Conservation (phyloP, 1,140 invertebrate genomes). For the Charaxes varanes region DNA sequence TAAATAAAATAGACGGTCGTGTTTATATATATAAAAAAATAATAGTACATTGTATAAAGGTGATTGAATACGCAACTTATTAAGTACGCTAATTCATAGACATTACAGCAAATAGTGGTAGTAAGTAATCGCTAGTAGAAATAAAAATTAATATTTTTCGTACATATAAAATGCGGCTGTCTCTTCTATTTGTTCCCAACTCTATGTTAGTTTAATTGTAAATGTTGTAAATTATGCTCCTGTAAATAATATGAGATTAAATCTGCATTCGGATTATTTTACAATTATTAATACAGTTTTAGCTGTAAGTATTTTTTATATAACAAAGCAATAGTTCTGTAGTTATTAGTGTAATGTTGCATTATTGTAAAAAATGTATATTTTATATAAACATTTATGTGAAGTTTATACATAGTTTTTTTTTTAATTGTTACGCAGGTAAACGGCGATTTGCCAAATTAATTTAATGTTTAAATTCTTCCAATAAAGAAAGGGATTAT, state of each 20-base stretch:
- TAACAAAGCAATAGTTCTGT: constrained; percentile 41
- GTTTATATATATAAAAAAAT: too few relatives aligned
- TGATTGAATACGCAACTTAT: too few relatives aligned
- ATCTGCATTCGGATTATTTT: constrained; percentile 52
- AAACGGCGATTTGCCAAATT: constrained; percentile 69
- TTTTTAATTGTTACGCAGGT: constrained; percentile 59
- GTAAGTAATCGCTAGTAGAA: too few relatives aligned
- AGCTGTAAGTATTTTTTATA: constrained; percentile 50
- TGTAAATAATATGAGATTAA: constrained; percentile 60
- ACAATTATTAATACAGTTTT: constrained; percentile 38
- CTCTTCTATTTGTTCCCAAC: too few relatives aligned
- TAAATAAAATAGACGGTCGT: too few relatives aligned
- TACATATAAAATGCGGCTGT: too few relatives aligned
- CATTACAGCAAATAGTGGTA: too few relatives aligned
- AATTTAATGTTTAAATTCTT: constrained; percentile 70
- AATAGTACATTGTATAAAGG: too few relatives aligned
- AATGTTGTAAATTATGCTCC: constrained; percentile 32
- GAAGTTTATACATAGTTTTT: constrained; percentile 51
- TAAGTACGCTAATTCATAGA: too few relatives aligned
- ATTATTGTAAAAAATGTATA: constrained; percentile 70
- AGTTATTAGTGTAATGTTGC: constrained; percentile 40
- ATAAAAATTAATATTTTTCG: too few relatives aligned
- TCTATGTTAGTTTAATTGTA: constrained; percentile 27
- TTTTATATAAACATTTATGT: constrained; percentile 63
- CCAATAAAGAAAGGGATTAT: constrained; percentile 60